Evolutionary conservation across 1,140 invertebrate genomes (phyloP).

Genomic region (Acromyrmex echinatior): DNA sequence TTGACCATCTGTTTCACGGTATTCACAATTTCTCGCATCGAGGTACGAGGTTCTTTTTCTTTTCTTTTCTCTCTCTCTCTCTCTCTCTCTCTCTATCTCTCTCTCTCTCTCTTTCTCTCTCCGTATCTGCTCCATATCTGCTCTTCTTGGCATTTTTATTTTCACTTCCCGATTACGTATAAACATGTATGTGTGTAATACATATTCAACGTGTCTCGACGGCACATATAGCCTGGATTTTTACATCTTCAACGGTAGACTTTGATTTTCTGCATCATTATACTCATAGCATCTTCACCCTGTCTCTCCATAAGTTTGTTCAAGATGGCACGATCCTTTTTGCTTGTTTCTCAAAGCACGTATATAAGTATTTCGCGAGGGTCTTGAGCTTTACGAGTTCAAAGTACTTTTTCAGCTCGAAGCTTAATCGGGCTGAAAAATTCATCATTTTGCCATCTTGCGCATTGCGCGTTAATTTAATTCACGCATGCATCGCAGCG

Average conservation of each 20-base stretch:
- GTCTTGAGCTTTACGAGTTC: background rate
- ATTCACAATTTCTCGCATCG: conserved; percentile 58
- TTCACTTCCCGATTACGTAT: conserved; percentile 49
- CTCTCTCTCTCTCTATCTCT: conserved; percentile 39
- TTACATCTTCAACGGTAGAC: conserved; percentile 69
- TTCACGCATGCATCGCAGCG: conserved; percentile 68
- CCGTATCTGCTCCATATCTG: conserved; percentile 33
- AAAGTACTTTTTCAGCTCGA: background rate
- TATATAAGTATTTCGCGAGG: background rate
- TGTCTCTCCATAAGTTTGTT: conserved; percentile 42
- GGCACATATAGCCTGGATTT: conserved; percentile 66
- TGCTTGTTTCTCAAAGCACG: conserved; percentile 2
- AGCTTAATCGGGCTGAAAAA: conserved; percentile 11
- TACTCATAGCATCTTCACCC: conserved; percentile 68
- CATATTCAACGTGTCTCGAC: conserved; percentile 61
- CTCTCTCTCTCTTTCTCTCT: conserved; percentile 42
- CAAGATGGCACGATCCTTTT: conserved; percentile 59
- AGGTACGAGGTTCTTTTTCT: conserved; percentile 57
- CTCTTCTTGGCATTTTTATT: conserved; percentile 36
- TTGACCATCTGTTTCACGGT: conserved; percentile 40
- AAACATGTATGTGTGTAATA: conserved; percentile 51
- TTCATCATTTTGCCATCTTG: conserved; percentile 63
- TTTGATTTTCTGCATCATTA: conserved; percentile 73
- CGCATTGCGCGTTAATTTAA: conserved; percentile 34
- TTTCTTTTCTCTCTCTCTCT: conserved; percentile 24